Evolutionary conservation across 2,797 vertebrate genomes (phyloP).

Genomic region (Aselliscus stoliczkanus): DNA sequence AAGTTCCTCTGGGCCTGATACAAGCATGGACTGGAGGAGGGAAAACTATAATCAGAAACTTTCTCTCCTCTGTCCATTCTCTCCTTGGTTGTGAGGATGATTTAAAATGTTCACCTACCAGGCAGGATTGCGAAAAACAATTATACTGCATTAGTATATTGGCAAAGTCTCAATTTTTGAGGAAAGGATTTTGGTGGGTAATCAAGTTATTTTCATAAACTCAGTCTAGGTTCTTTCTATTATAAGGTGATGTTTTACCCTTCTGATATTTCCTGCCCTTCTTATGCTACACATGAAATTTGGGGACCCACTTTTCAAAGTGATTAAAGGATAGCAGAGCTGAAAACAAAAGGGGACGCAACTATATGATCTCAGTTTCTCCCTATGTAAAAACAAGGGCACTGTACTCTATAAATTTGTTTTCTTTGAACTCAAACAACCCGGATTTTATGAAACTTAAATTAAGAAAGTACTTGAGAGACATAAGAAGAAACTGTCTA

Average conservation of each 20-base stretch:
- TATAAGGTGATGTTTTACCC: neutral
- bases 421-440: neutral
- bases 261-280: neutral
- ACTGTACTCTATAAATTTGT: neutral
- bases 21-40: neutral
- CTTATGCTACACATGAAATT: neutral
- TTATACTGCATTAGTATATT: neutral
- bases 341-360: neutral
- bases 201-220: neutral
- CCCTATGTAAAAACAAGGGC: neutral
- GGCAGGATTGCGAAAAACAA: neutral
- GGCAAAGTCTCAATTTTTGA: neutral
- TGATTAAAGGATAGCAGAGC: neutral
- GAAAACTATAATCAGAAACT: neutral
- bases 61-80: neutral
- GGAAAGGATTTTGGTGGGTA: neutral
- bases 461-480: conserved; percentile 6
- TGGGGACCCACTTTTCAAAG: neutral
- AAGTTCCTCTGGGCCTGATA: neutral
- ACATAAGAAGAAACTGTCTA: neutral
- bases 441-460: neutral
- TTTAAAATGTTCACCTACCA: neutral
- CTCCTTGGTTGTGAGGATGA: neutral
- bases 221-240: neutral
- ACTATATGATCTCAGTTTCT: neutral